phyloP scores from a whole-genome alignment of 2,797 vertebrate genomes.

The Numenius phaeopus region DNA sequence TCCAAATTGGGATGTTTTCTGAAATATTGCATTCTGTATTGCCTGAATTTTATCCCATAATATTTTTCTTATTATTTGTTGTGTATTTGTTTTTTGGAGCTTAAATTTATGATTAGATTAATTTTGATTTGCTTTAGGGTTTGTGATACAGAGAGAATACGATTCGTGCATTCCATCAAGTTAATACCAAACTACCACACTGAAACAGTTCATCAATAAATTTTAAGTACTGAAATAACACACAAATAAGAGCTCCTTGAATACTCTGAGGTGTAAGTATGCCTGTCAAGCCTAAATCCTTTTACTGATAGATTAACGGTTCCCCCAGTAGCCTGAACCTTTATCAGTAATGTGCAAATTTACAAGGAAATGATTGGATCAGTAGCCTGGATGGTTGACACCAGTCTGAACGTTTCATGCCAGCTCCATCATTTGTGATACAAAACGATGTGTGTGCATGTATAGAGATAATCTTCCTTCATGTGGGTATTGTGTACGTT shows the following conservation, averaged over 20 bases:
- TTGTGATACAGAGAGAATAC: not conserved
- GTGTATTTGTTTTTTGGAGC: not conserved
- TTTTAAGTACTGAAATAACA: constrained; percentile 32
- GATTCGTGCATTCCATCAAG: not conserved
- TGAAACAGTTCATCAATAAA: constrained; percentile 7
- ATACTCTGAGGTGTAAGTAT: constrained; percentile 36
- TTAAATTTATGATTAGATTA: not conserved
- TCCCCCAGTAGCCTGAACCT: constrained; percentile 13
- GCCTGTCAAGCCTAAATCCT: constrained; percentile 54
- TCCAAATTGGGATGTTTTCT: not conserved
- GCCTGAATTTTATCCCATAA: not conserved
- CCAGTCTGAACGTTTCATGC: not conserved
- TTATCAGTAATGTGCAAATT: constrained; percentile 60
- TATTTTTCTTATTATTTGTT: not conserved
- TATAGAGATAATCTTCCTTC: not conserved
- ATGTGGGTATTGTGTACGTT: not conserved
- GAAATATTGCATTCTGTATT: not conserved
- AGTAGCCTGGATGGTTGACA: not conserved
- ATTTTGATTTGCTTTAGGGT: not conserved
- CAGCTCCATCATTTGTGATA: not conserved
- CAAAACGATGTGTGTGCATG: not conserved
- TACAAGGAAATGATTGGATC: constrained; percentile 26
- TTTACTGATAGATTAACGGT: constrained; percentile 33
- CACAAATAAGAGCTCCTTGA: constrained; percentile 32
- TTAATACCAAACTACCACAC: not conserved